Percentiles rank a stretch among this genome's conserved stretches.
Evolutionary conservation across 2,113 vertebrate genomes (phyloP).

Genomic region (Dicrurus megarhynchus): DNA sequence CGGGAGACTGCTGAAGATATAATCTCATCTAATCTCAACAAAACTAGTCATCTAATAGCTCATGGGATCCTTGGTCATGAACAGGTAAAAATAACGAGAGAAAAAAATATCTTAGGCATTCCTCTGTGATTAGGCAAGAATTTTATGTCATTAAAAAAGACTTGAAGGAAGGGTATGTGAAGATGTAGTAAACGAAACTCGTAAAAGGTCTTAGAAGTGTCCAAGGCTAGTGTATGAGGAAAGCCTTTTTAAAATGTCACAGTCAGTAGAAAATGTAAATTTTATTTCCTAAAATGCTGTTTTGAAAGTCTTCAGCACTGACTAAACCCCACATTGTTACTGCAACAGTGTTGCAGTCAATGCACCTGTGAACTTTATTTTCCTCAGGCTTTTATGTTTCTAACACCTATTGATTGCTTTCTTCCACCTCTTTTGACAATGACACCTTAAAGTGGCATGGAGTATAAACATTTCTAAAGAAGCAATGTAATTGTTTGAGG

Average conservation of each 20-base stretch:
- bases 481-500: not conserved
- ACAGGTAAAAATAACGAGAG: not conserved
- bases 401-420: not conserved
- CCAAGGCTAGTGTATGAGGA: not conserved
- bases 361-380: not conserved
- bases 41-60: not conserved
- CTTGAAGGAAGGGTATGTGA: not conserved
- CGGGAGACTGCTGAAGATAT: not conserved
- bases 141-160: slow-evolving; percentile 26
- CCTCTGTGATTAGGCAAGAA: not conserved
- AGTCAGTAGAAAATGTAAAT: not conserved
- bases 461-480: not conserved
- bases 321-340: not conserved
- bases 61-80: not conserved
- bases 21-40: not conserved
- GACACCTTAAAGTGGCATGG: not conserved
- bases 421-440: not conserved
- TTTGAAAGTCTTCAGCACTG: not conserved
- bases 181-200: slow-evolving; percentile 3
- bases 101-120: not conserved
- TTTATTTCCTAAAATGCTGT: not conserved
- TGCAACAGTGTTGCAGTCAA: not conserved
- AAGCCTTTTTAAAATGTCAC: not conserved
- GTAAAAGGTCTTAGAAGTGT: not conserved
- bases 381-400: not conserved